Percentiles rank a stretch among this genome's conserved stretches.
Conservation (phyloP, 2,113 vertebrate genomes). For the Stigmatopora argus region DNA sequence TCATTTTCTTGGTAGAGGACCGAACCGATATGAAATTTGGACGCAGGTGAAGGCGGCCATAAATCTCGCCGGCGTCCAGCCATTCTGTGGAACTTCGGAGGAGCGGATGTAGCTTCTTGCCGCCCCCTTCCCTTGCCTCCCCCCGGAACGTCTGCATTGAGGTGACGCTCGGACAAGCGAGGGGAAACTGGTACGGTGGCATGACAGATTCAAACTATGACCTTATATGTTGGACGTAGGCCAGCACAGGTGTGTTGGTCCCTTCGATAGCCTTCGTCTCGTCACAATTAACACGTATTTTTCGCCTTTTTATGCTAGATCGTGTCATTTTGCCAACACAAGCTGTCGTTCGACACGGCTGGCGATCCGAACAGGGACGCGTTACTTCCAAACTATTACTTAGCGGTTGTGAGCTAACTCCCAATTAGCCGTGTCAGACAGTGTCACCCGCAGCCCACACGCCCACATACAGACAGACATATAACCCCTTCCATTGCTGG, state of each 20-base stretch:
- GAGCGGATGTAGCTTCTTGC: constrained; percentile 34
- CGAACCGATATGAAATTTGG: constrained; percentile 58
- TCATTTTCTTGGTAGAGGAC: constrained; percentile 42
- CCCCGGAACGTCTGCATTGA: constrained; percentile 58
- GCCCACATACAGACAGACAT: background rate
- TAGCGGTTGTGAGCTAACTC: background rate
- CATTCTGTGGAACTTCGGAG: background rate
- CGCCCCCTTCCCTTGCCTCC: constrained; percentile 29
- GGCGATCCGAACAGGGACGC: background rate
- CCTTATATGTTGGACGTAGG: constrained; percentile 25
- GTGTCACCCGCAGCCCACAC: background rate
- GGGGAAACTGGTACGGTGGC: constrained; percentile 24
- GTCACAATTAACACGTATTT: background rate
- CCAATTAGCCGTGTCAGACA: constrained; percentile 3
- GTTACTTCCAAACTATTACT: background rate
- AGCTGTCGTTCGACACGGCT: background rate
- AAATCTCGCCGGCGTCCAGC: background rate
- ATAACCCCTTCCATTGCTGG: constrained; percentile 47
- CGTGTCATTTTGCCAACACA: constrained; percentile 11
- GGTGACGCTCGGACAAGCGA: constrained; percentile 35
- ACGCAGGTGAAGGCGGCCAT: constrained; percentile 52
- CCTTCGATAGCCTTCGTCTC: background rate
- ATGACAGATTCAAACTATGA: constrained; percentile 2
- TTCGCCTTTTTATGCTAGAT: background rate
- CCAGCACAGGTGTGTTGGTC: constrained; percentile 28